Percentiles rank a stretch among this genome's conserved stretches.
phyloP scores from a whole-genome alignment of 2,797 vertebrate genomes.

The Champsocephalus gunnari region DNA sequence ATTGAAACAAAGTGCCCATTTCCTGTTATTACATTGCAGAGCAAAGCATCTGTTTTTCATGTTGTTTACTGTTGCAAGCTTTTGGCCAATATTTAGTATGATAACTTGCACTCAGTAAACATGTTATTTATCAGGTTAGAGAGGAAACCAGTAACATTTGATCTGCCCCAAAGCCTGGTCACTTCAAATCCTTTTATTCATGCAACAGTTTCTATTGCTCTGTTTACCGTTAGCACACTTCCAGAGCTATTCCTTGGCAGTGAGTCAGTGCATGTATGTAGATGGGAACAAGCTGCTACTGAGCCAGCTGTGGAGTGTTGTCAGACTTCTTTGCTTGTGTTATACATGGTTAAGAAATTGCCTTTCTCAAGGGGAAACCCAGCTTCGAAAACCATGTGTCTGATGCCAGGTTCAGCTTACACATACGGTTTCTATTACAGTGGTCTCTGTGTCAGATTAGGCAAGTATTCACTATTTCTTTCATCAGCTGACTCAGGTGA shows the following conservation, averaged over 20 bases:
- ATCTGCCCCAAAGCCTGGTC: not conserved
- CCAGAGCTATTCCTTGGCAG: not conserved
- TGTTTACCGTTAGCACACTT: not conserved
- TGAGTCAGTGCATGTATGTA: not conserved
- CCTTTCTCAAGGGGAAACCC: not conserved
- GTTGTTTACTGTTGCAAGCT: slow-evolving; percentile 26
- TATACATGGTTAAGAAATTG: not conserved
- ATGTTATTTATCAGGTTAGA: not conserved
- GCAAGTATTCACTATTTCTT: too few species aligned
- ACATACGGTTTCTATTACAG: too few species aligned
- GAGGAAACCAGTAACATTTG: not conserved
- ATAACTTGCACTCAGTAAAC: not conserved
- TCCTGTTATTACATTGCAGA: slow-evolving; percentile 69
- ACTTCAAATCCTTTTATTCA: not conserved
- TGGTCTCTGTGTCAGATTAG: too few species aligned
- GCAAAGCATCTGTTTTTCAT: slow-evolving; percentile 49
- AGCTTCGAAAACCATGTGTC: too few species aligned
- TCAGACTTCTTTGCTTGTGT: not conserved
- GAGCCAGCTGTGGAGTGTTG: not conserved
- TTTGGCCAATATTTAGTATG: not conserved
- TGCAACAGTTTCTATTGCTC: not conserved
- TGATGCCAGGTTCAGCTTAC: too few species aligned
- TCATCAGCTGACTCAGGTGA: too few species aligned
- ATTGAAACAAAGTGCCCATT: slow-evolving; percentile 51
- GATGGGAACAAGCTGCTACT: not conserved